A percentile compares a stretch with the other conserved stretches of the same genome.
phyloP scores from a whole-genome alignment of 1,140 invertebrate genomes.

The Theocolax elegans region DNA sequence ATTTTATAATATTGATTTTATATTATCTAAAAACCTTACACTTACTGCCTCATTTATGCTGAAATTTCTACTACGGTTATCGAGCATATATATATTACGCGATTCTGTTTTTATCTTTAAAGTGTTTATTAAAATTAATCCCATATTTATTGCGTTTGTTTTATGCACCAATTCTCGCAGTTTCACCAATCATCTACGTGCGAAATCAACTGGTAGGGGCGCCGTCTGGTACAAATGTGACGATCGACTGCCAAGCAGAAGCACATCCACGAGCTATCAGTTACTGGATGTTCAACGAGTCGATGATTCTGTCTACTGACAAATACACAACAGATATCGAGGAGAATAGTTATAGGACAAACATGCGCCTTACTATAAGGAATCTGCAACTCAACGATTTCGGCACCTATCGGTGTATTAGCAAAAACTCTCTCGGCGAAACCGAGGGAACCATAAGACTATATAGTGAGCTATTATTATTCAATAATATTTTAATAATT shows the following conservation, averaged over 20 bases:
- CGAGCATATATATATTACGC: too few species aligned
- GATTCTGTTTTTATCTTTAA: too few species aligned
- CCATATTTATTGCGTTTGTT: too few species aligned
- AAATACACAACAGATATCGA: constrained; percentile 82
- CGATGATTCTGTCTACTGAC: constrained; percentile 85
- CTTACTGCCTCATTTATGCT: too few species aligned
- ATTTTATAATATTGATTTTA: too few species aligned
- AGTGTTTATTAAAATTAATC: too few species aligned
- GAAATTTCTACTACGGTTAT: too few species aligned
- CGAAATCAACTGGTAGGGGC: constrained; percentile 92
- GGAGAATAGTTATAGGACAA: constrained; percentile 85
- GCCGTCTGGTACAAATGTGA: constrained; percentile 87
- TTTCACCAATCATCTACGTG: constrained; percentile 92
- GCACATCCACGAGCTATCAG: constrained; percentile 92
- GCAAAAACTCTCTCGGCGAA: constrained; percentile 93
- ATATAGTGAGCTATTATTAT: constrained; percentile 79
- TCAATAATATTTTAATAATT: too few species aligned
- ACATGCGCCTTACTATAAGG: constrained; percentile 87
- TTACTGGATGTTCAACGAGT: constrained; percentile 90
- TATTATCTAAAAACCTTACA: too few species aligned
- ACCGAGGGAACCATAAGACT: constrained; percentile 91
- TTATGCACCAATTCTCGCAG: too few species aligned
- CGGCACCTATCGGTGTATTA: constrained; percentile 87
- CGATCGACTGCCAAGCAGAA: constrained; percentile 92
- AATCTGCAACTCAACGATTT: constrained; percentile 82